Base-by-base conservation (phyloP, 2,113 vertebrate species). In the Semicossyphus pulcher region DNA sequence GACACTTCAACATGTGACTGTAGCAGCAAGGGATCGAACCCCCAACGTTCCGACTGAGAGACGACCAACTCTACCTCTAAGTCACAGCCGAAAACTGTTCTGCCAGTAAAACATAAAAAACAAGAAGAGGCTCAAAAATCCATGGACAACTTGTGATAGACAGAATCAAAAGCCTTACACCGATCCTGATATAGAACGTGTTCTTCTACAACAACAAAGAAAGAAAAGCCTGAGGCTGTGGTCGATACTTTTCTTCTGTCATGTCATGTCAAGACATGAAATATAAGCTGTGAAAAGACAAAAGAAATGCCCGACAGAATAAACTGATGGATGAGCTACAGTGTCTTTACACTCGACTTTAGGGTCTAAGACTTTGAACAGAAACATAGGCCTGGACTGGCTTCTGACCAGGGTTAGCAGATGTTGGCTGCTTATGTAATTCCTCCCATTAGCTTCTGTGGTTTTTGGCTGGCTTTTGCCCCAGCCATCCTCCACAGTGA, bases 351-450 rank as follows among this genome's bases (percentile, higher is more conserved):
- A 58, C 25, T n/a, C n/a, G n/a, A n/a, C n/a, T 68, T 47, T 20
- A 8, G 8, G 57, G 44, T 67, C 18, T 44, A 23, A 65, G 39
- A 25, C 23, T 49, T 68, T 3, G 2, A 58, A 45, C 18, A 10
- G 31, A 59, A 26, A 60, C 56, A 61, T 16, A 14, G 41, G 28
- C 11, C 47, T n/a, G 59, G 44, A 42, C 39, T 64, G 34, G 66
- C 41, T 51, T 51, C 57, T 59, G 47, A 73, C 32, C 18, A 48
- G 58, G 25, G 36, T 51, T 15, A 39, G 64, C 66, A 71, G 41
- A 71, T 86, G 66, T n/a, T 67, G 51, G 56, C 76, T 59, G 49
- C 56, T 84, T 71, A 31, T 63, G 32, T 76, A 79, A 79, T 68
- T 49, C 54, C 49, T 63, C 61, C 68, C 58, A 34, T 53, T 72